Base-by-base conservation (phyloP, 2,888 invertebrate genomes). In the Caenorhabditis sp. region DNA sequence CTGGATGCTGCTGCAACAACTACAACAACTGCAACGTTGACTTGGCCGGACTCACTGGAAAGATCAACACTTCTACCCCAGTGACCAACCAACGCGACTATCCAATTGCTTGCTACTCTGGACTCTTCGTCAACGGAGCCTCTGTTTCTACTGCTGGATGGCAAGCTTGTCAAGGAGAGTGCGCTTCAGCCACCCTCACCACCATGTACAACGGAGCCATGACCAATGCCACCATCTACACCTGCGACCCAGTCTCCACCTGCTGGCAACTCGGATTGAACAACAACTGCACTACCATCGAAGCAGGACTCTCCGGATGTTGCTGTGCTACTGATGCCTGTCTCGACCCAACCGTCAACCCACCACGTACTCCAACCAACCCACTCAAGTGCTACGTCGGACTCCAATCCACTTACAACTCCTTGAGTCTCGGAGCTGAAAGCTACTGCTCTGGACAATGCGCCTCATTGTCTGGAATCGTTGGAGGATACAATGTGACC, bases 1-100 rank as follows among this genome's bases (percentile, higher is more conserved):
- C 58, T 14, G 86, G 85, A 83, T 87, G 87, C 72, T 87, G 87
- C 76, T 87, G 87, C 51, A 77, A 86, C 72, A 85, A 84, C 70
- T 79, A 69, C 41, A 68, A 86, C 80, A 82, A 85, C 84, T 87
- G 87, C 63, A 87, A 87, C 77, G 75, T 85, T 24, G 76, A 84
- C 12, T 61, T 76, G 38, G 84, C 84, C 8, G 76, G 73, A 61
- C 59, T 70, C 64, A 54, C 26, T 22, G 76, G 72, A 61, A 82
- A 79, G 58, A 28, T 81, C 73, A 61, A 79, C 59, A 70, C 85
- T 12, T 35, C 80, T 4, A n/a, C 1, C 1, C 44, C 54, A 35
- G 22, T 51, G 8, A 63, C 12, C 31, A 74, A 79, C 49, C 6
- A 58, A 19, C 80, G 84, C 41, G 80, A 84, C 47, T 84, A 80